Percentiles rank a stretch among this genome's conserved stretches.
Evolutionary conservation across 2,888 invertebrate species (phyloP).

Genomic region (Pimpla rufipes): DNA sequence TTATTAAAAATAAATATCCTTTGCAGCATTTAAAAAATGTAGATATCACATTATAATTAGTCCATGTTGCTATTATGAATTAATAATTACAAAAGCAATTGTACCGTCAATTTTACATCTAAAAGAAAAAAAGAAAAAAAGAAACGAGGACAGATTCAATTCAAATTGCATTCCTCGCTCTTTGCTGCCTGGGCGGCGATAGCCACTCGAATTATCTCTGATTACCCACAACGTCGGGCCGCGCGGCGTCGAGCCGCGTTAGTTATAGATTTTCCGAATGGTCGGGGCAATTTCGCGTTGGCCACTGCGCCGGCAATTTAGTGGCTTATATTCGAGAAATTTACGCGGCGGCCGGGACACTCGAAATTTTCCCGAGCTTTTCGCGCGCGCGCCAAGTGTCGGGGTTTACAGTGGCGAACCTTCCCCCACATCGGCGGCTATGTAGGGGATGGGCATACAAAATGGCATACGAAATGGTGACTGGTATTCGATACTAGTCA

Average conservation of each 20-base stretch:
- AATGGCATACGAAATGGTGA: too few relatives aligned
- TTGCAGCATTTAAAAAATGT: too few relatives aligned
- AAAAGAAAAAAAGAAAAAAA: too few relatives aligned
- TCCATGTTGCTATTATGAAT: too few relatives aligned
- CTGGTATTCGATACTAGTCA: too few relatives aligned
- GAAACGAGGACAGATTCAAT: too few relatives aligned
- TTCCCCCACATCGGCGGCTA: not conserved
- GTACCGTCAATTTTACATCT: too few relatives aligned
- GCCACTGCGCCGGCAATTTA: not conserved
- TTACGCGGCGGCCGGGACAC: not conserved
- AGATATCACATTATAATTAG: too few relatives aligned
- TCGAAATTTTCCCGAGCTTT: not conserved
- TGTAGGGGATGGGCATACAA: too few relatives aligned
- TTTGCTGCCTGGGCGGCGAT: not conserved
- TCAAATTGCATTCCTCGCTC: slow-evolving; percentile 19
- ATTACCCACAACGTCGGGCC: not conserved
- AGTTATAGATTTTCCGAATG: not conserved
- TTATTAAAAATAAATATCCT: too few relatives aligned
- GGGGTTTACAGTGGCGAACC: not conserved
- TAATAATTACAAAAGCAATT: too few relatives aligned
- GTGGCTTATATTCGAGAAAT: slow-evolving; percentile 1
- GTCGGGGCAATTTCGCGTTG: not conserved
- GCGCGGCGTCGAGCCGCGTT: not conserved
- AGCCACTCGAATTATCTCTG: slow-evolving; percentile 9
- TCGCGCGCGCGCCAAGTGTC: not conserved